A percentile compares a stretch with the other conserved stretches of the same genome.
Evolutionary conservation across 1,140 invertebrate species (phyloP).

Genomic region (Drosophila subpulchrella): DNA sequence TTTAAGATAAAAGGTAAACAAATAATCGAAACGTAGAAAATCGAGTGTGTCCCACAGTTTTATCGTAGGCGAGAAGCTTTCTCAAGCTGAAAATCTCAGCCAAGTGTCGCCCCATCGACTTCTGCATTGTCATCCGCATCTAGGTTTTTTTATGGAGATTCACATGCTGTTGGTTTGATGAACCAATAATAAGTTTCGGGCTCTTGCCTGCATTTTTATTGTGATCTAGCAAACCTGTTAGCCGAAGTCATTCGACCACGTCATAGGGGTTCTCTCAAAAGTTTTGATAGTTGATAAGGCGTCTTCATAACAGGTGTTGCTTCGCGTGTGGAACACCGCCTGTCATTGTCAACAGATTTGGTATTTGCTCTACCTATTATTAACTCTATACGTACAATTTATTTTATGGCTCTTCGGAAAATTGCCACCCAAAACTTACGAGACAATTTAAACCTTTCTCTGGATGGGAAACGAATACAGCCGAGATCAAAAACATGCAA

Average conservation of each 20-base stretch:
- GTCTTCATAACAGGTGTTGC: constrained; percentile 36
- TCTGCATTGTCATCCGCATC: constrained; percentile 31
- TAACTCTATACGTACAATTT: constrained; percentile 7
- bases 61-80: constrained; percentile 3
- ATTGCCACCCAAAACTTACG: no score
- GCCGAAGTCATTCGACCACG: neutral
- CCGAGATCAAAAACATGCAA: no score
- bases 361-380: constrained; percentile 27
- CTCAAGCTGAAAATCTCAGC: neutral
- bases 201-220: neutral
- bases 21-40: no score
- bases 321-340: constrained; percentile 36
- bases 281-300: neutral
- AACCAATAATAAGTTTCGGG: constrained; percentile 15
- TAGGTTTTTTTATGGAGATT: constrained; percentile 22
- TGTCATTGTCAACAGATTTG: constrained; percentile 35
- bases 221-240: constrained; percentile 2
- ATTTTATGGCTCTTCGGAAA: no score
- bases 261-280: constrained; percentile 12
- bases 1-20: no score
- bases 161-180: constrained; percentile 22
- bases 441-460: no score
- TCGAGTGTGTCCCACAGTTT: constrained; percentile 10
- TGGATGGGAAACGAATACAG: no score
- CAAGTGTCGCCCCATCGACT: constrained; percentile 3